Percentiles rank a stretch among this genome's conserved stretches.
Evolutionary conservation across 1,140 invertebrate genomes (phyloP).

Genomic region (Drosophila setifemur): DNA sequence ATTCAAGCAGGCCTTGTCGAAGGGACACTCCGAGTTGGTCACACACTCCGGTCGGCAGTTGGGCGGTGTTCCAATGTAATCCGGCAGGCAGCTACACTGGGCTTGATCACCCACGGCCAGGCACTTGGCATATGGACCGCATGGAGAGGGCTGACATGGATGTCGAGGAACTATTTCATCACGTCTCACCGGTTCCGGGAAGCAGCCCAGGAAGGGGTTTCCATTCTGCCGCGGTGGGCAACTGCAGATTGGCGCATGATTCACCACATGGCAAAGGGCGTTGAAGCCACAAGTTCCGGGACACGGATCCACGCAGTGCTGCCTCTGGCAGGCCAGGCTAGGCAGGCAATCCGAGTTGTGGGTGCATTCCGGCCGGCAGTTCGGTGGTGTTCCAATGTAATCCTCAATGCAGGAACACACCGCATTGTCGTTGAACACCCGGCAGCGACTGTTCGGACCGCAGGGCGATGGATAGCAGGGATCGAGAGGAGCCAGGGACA

Average conservation of each 20-base stretch:
- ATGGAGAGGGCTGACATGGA: slow-evolving; percentile 89
- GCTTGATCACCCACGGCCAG: slow-evolving; percentile 85
- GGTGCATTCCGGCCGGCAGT: slow-evolving; percentile 91
- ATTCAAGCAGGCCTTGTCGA: slow-evolving; percentile 51
- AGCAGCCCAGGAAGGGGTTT: slow-evolving; percentile 91
- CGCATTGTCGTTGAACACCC: slow-evolving; percentile 83
- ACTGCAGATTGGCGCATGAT: slow-evolving; percentile 91
- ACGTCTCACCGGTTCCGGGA: slow-evolving; percentile 58
- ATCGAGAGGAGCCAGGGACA: slow-evolving; percentile 69
- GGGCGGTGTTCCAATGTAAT: slow-evolving; percentile 90
- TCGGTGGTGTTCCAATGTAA: slow-evolving; percentile 88
- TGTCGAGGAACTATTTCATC: slow-evolving; percentile 40
- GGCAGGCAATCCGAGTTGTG: slow-evolving; percentile 92
- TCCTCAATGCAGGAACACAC: slow-evolving; percentile 86
- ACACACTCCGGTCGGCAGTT: slow-evolving; percentile 91
- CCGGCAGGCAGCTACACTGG: slow-evolving; percentile 87
- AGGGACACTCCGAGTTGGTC: slow-evolving; percentile 91
- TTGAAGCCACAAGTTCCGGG: slow-evolving; percentile 89
- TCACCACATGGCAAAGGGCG: slow-evolving; percentile 90
- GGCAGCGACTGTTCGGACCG: slow-evolving; percentile 84
- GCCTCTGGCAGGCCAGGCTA: slow-evolving; percentile 89
- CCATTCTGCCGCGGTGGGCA: slow-evolving; percentile 91
- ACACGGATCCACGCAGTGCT: slow-evolving; percentile 89
- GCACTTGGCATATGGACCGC: slow-evolving; percentile 89
- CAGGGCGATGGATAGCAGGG: slow-evolving; percentile 86